Conservation (phyloP, 1,140 invertebrate species). For the Ylistrum balloti region DNA sequence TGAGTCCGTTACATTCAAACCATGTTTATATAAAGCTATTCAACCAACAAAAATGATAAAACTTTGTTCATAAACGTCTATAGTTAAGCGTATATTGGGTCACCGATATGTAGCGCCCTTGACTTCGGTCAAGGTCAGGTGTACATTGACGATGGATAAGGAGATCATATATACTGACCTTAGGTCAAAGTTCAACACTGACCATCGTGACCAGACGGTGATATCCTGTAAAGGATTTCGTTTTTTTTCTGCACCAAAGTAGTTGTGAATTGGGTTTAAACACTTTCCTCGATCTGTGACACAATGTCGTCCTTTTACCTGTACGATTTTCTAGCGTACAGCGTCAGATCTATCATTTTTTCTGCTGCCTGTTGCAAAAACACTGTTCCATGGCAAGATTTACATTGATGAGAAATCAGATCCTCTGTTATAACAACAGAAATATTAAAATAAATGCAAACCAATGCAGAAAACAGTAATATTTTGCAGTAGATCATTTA, state of each 20-base stretch:
- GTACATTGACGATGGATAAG: neutral
- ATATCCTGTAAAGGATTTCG: neutral
- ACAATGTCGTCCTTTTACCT: neutral
- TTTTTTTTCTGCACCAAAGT: neutral
- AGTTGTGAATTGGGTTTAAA: neutral
- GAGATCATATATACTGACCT: slow-evolving; percentile 7
- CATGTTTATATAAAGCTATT: neutral
- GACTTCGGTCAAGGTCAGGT: neutral
- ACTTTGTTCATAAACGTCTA: neutral
- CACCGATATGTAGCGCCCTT: slow-evolving; percentile 9
- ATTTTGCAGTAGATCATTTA: slow-evolving; percentile 15
- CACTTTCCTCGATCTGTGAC: neutral
- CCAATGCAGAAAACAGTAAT: slow-evolving; percentile 5
- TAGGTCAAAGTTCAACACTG: slow-evolving; percentile 25
- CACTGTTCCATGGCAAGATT: slow-evolving; percentile 3
- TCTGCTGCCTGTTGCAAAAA: slow-evolving; percentile 26
- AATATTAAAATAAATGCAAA: slow-evolving; percentile 30
- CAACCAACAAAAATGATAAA: neutral
- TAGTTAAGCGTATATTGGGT: neutral
- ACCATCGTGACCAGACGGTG: neutral
- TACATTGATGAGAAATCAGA: neutral
- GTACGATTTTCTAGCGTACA: neutral
- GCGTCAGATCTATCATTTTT: neutral
- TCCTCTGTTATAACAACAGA: neutral
- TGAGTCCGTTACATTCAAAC: neutral